Conservation (phyloP, 2,888 invertebrate species). For the Molorchus minor region DNA sequence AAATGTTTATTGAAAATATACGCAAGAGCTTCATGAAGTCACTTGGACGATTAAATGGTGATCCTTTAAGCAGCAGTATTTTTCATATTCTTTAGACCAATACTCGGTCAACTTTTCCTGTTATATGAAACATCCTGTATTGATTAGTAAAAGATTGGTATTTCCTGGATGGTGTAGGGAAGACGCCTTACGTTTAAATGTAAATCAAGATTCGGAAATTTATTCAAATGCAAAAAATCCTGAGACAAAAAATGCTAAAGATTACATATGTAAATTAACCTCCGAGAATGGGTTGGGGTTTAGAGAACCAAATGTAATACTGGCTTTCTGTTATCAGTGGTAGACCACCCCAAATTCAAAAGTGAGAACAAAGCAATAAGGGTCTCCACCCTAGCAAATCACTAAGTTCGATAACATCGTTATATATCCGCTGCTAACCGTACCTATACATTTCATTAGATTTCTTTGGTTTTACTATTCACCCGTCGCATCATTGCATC, state of each 20-base stretch:
- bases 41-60: too few relatives aligned
- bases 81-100: too few relatives aligned
- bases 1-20: too few relatives aligned
- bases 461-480: conserved; percentile 42
- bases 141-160: neutral
- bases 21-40: too few relatives aligned
- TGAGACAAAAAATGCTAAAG: conserved; percentile 36
- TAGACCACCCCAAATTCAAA: conserved; percentile 62
- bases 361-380: conserved; percentile 64
- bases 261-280: conserved; percentile 55
- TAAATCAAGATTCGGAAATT: conserved; percentile 1
- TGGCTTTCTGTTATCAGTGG: conserved; percentile 60
- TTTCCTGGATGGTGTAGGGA: neutral
- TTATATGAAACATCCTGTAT: neutral
- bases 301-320: conserved; percentile 56
- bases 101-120: too few relatives aligned
- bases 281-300: conserved; percentile 45
- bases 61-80: too few relatives aligned
- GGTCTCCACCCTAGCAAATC: conserved; percentile 62
- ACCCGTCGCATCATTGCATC: conserved; percentile 14
- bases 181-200: neutral
- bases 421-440: conserved; percentile 57
- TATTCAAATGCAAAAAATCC: conserved; percentile 22
- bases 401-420: conserved; percentile 62
- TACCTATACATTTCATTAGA: conserved; percentile 48